These are phyloP conservation scores for Zaprionus inermis DNA, from an alignment of 1,140 invertebrate genomes.

Conservation along the genomic window DNA sequence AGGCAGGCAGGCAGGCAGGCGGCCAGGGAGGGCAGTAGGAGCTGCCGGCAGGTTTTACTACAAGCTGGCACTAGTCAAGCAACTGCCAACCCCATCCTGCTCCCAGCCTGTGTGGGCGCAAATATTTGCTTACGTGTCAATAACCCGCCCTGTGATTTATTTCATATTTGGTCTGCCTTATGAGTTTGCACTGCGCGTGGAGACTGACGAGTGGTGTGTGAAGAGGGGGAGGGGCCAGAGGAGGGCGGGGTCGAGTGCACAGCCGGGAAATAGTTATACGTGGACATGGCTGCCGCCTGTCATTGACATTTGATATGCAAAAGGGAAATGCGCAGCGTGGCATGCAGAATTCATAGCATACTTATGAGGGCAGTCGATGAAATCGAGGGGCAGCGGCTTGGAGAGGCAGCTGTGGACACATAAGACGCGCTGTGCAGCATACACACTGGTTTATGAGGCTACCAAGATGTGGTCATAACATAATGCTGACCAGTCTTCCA, in stretches of 20 bases:
- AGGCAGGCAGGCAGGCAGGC: neutral
- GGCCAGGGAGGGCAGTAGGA: conserved; percentile 25
- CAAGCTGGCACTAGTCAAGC: conserved; percentile 38
- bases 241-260: too few relatives aligned
- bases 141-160: conserved; percentile 81
- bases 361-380: conserved; percentile 59
- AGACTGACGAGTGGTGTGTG: neutral
- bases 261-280: conserved; percentile 64
- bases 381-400: too few relatives aligned
- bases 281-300: conserved; percentile 53
- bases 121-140: conserved; percentile 81
- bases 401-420: too few relatives aligned
- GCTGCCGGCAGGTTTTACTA: conserved; percentile 44
- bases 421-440: too few relatives aligned
- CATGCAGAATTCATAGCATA: conserved; percentile 72
- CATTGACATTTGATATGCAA: conserved; percentile 78
- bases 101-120: conserved; percentile 49
- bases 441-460: neutral
- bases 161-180: conserved; percentile 72
- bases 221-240: neutral
- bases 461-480: neutral
- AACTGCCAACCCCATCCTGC: conserved; percentile 6
- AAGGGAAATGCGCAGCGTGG: neutral
- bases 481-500: too few relatives aligned
- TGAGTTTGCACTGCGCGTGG: conserved; percentile 26